phyloP scores from a whole-genome alignment of 2,113 vertebrate genomes.

The Chrysochloris asiatica region DNA sequence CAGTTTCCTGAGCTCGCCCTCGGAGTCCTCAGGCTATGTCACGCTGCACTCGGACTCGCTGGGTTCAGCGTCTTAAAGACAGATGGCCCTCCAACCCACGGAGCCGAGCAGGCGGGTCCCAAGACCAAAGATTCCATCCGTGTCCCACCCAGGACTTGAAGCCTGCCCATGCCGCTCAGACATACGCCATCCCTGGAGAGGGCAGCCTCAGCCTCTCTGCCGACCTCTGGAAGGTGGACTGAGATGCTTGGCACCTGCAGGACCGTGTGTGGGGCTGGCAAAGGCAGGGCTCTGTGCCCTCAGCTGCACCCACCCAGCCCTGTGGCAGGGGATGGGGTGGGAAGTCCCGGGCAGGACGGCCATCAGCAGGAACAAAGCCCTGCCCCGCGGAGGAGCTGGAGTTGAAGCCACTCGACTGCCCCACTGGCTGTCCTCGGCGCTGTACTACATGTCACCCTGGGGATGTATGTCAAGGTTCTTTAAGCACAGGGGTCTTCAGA shows the following conservation, averaged over 20 bases:
- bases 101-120: background rate
- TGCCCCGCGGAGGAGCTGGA: background rate
- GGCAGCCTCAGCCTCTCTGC: background rate
- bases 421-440: background rate
- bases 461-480: background rate
- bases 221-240: background rate
- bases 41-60: slow-evolving; percentile 91
- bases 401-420: background rate
- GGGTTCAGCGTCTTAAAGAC: slow-evolving; percentile 86
- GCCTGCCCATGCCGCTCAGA: fast-evolving
- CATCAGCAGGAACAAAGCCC: background rate
- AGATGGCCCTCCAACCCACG: fast-evolving
- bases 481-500: slow-evolving; percentile 59
- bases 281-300: background rate
- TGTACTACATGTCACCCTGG: background rate
- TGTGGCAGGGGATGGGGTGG: background rate
- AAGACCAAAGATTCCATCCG: slow-evolving; percentile 58
- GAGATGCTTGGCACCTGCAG: background rate
- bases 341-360: background rate
- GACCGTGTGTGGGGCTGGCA: background rate
- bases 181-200: background rate
- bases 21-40: slow-evolving; percentile 89
- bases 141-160: background rate
- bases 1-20: slow-evolving; percentile 92
- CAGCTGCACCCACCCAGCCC: background rate